Conservation (phyloP, 2,113 vertebrate species). For the Pangasianodon gigas region DNA sequence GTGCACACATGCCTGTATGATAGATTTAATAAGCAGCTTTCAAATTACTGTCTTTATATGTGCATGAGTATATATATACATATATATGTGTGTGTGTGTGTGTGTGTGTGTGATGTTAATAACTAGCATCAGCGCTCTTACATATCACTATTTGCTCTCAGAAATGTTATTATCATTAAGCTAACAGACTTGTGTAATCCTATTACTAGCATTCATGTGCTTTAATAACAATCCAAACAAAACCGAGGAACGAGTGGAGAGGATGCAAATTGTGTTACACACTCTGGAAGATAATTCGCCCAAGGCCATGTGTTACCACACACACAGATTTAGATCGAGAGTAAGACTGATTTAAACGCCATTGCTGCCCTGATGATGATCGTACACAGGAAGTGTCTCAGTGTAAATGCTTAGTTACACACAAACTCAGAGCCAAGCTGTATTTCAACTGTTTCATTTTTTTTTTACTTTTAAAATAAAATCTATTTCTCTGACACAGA, state of each 20-base stretch:
- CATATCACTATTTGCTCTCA: neutral
- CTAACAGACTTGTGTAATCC: conserved; percentile 12
- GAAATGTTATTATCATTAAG: conserved; percentile 10
- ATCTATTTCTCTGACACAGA: neutral
- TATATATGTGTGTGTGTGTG: neutral
- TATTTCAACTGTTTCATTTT: no score
- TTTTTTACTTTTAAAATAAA: neutral
- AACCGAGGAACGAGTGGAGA: neutral
- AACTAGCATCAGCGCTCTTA: neutral
- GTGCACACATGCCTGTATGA: neutral
- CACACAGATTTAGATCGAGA: neutral
- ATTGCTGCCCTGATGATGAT: neutral
- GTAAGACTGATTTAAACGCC: neutral
- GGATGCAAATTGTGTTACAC: conserved; percentile 3
- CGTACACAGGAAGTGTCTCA: neutral
- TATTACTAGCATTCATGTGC: neutral
- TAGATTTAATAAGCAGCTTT: no score
- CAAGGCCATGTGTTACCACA: neutral
- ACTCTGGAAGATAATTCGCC: neutral
- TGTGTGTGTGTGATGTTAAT: neutral
- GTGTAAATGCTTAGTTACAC: neutral
- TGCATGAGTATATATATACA: neutral
- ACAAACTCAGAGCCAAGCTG: neutral
- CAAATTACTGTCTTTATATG: neutral
- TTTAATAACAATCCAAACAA: conserved; percentile 19